These are phyloP conservation scores for Listronotus bonariensis DNA, from an alignment of 1,140 invertebrate species.

Conservation along the genomic window DNA sequence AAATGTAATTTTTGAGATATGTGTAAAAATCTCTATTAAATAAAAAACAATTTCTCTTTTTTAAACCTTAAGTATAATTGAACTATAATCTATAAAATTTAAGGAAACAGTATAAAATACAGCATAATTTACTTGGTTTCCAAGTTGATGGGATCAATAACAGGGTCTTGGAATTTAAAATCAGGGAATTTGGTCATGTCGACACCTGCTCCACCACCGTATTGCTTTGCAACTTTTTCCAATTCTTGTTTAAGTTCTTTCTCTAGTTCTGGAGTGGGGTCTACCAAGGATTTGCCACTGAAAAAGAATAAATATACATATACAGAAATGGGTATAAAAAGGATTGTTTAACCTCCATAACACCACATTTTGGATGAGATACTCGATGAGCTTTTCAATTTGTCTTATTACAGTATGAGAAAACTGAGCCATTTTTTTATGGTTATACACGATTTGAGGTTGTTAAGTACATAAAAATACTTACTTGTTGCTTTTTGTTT, in stretches of 20 bases:
- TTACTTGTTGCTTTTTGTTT: constrained; percentile 72
- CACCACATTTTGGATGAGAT: too few species aligned
- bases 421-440: too few species aligned
- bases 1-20: too few species aligned
- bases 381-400: not conserved
- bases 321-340: not conserved
- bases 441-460: too few species aligned
- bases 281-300: constrained; percentile 82
- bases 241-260: constrained; percentile 76
- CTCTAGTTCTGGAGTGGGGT: constrained; percentile 75
- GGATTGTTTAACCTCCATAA: too few species aligned
- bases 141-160: constrained; percentile 60
- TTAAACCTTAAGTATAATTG: constrained; percentile 18
- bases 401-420: constrained; percentile 26
- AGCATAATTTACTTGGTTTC: constrained; percentile 44
- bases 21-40: too few species aligned
- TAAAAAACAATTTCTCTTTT: constrained; percentile 4
- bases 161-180: constrained; percentile 77
- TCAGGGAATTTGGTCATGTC: constrained; percentile 89
- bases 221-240: constrained; percentile 78
- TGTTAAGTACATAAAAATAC: too few species aligned
- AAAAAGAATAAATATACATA: constrained; percentile 41
- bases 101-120: constrained; percentile 16
- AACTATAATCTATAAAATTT: constrained; percentile 3
- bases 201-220: constrained; percentile 71